phyloP scores from a whole-genome alignment of 2,797 vertebrate genomes.

The Cetoscarus ocellatus region DNA sequence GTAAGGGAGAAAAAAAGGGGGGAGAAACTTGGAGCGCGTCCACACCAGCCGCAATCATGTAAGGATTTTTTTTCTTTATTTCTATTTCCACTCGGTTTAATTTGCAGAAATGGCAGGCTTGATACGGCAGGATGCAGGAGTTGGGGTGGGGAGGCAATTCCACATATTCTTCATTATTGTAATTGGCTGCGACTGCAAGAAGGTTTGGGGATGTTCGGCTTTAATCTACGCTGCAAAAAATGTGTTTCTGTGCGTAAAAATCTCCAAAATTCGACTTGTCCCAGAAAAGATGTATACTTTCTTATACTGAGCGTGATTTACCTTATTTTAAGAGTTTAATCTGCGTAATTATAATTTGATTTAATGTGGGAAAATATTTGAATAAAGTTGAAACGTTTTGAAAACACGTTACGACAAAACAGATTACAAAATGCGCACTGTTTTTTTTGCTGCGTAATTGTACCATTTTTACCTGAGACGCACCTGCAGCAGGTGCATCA shows the following conservation, averaged over 20 bases:
- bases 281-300: neutral
- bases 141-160: constrained; percentile 12
- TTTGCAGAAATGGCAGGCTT: constrained; percentile 45
- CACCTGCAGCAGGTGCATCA: constrained; percentile 33
- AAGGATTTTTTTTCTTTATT: constrained; percentile 51
- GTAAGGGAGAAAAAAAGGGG: constrained; percentile 4
- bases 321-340: neutral
- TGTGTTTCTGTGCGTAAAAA: neutral
- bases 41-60: constrained; percentile 65
- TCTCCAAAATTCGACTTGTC: neutral
- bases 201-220: constrained; percentile 39
- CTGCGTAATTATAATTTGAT: neutral
- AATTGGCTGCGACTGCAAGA: constrained; percentile 51
- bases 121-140: constrained; percentile 30
- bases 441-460: neutral
- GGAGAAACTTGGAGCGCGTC: constrained; percentile 72
- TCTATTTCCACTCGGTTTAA: constrained; percentile 44
- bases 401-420: neutral
- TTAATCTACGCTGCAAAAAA: constrained; percentile 52
- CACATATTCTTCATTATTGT: constrained; percentile 50
- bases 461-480: constrained; percentile 12
- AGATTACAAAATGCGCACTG: neutral
- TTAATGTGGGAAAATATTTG: neutral
- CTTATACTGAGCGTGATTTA: neutral
- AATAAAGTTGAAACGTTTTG: neutral